Base-by-base conservation (phyloP, 2,888 invertebrate species). In the Acronicta psi region DNA sequence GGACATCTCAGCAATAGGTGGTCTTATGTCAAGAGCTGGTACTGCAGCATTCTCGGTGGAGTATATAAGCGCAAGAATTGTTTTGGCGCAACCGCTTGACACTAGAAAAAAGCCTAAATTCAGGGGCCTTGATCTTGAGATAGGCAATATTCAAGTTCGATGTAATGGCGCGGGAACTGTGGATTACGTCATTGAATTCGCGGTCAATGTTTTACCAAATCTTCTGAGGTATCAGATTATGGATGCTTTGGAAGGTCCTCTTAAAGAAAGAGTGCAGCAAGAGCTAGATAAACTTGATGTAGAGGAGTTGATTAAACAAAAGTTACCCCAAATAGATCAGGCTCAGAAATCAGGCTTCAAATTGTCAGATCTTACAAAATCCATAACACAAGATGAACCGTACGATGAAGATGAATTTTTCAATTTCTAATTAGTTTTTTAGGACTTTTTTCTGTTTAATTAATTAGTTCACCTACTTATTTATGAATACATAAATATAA, bases 101-200 rank as follows among this genome's bases (percentile, higher is more conserved):
- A 97, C 97, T 0, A 95, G 97, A 59, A 95, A 97, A 63, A 95
- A 95, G 17, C 97, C 97, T 0, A 90, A 94, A 65, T 95, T 98
- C 40, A 96, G 96, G 74, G 96, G 96, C 70, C 91, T 98, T 34
- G 96, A 98, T 81, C 91, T 98, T 50, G 97, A 97, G 85, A 86
- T 98, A 67, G 98, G 98, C 3, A 98, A 98, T 82, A 97, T 98
- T 72, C 97, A 98, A 87, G 95, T 97, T 16, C 95, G 97, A 18
- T 96, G 97, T 76, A 96, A 97, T 75, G 98, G 98, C 0, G 96
- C 98, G 0, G 98, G 98, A n/a, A 97, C 97, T 0, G 69, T 97
- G 14, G 98, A 98, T 88, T 98, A 98, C 81, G 82, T 96, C 0
- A 92, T 98, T 61, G 98, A 98, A 89, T 96, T 97, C 58, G 95